A percentile compares a stretch with the other conserved stretches of the same genome.
These are phyloP conservation scores for Peromyscus eremicus DNA, from an alignment of 2,797 vertebrate species.

Conservation along the genomic window DNA sequence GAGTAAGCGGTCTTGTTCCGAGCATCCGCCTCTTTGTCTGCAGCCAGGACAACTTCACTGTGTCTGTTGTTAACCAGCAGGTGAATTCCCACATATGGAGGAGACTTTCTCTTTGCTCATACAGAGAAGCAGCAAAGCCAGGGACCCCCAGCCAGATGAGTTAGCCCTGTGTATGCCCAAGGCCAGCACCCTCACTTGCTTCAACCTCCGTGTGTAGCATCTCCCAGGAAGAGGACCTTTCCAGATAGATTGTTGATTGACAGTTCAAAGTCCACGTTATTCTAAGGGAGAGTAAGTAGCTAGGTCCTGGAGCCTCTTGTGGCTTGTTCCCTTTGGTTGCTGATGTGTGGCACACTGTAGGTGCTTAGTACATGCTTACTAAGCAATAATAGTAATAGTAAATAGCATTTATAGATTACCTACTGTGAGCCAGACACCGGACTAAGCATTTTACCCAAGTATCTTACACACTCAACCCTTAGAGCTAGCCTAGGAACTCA, in stretches of 20 bases:
- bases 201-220: background rate
- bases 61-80: background rate
- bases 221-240: constrained; percentile 26
- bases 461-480: background rate
- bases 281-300: background rate
- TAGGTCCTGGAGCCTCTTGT: background rate
- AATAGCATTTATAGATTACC: constrained; percentile 1
- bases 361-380: background rate
- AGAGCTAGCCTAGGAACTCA: background rate
- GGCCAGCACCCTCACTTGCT: background rate
- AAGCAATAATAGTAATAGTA: background rate
- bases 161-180: background rate
- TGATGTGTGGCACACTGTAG: background rate
- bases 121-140: background rate
- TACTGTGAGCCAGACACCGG: background rate
- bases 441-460: background rate
- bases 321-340: background rate
- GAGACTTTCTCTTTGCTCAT: background rate
- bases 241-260: background rate
- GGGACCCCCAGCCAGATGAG: background rate
- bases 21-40: background rate
- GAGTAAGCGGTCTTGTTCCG: background rate
- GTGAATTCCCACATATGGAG: constrained; percentile 26
- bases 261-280: constrained; percentile 25
- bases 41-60: background rate